Evolutionary conservation across 2,113 vertebrate genomes (phyloP), one percentile per base, ranked within the genome.

Genomic region (Ahaetulla prasina): DNA sequence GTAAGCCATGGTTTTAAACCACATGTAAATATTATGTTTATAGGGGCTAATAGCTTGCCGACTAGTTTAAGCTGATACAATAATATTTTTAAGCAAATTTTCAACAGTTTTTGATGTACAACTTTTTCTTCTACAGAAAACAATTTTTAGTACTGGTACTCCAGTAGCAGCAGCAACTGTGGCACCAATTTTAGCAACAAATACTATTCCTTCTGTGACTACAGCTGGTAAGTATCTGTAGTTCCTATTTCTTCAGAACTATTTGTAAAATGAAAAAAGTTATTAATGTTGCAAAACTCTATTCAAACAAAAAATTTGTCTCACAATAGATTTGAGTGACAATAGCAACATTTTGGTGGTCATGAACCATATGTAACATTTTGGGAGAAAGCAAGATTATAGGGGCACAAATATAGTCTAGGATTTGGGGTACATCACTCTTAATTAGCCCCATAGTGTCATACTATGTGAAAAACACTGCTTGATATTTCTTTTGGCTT

Each of bases 131-230:
- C 86, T 90, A 6, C 93, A 99, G 99, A 99, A 99, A 96, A 98
- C 99, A 0, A 99, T 99, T 94, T 99, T 99, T 96, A 99, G 98
- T 94, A 98, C 98, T 91, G 99, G 99, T 93, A 99, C 99, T 50
- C 99, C 99, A 11, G 98, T 99, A 88, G 99, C 98, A 93, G 99
- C 99, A 74, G 99, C 99, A 91, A 99, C 99, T 5, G 99, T 99
- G 96, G 99, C 99, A 88, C 99, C 99, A 43, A 99, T 99, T 96
- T 97, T 99, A 96, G 98, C 99, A 94, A 99, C 98, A 0, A 99
- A 99, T 96, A 99, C 98, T 16, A 98, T 99, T 93, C 98, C 99
- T 91, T 98, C 98, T 89, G 98, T 98, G 50, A 99, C 99, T 68
- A 98, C 99, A 50, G 98, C 99, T 84, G 98, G 99, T 99, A 96